Percentiles rank a stretch among this genome's conserved stretches.
phyloP scores from a whole-genome alignment of 1,140 invertebrate species.

The Galendromus occidentalis region DNA sequence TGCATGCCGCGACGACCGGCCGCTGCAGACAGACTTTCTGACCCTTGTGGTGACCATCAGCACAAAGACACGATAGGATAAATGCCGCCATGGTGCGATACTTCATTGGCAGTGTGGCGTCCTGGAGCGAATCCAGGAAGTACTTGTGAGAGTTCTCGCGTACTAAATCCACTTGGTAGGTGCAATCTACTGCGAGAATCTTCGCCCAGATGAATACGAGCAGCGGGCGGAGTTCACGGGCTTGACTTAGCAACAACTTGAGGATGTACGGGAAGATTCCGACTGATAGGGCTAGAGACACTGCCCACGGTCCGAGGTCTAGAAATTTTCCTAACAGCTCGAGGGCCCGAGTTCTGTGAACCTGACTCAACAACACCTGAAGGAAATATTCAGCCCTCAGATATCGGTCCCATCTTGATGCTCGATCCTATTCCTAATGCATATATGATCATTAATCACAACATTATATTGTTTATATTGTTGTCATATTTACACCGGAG shows the following conservation, averaged over 20 bases:
- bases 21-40: slow-evolving; percentile 49
- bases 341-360: slow-evolving; percentile 78
- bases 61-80: slow-evolving; percentile 46
- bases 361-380: slow-evolving; percentile 79
- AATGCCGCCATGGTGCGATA: slow-evolving; percentile 74
- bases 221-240: slow-evolving; percentile 67
- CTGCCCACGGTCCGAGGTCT: slow-evolving; percentile 89
- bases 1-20: slow-evolving; percentile 63
- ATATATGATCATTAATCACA: too few species aligned
- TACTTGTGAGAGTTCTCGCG: slow-evolving; percentile 88
- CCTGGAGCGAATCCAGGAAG: slow-evolving; percentile 69
- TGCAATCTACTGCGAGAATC: slow-evolving; percentile 85
- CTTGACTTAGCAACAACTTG: slow-evolving; percentile 79
- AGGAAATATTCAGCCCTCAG: slow-evolving; percentile 15
- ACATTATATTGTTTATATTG: too few species aligned
- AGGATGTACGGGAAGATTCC: slow-evolving; percentile 98
- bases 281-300: slow-evolving; percentile 75
- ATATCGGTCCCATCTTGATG: not conserved
- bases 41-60: slow-evolving; percentile 8
- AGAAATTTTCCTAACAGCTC: slow-evolving; percentile 86
- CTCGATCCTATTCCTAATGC: too few species aligned
- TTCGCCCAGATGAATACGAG: slow-evolving; percentile 98
- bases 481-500: too few species aligned
- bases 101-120: slow-evolving; percentile 57
- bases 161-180: slow-evolving; percentile 82